phyloP scores from a whole-genome alignment of 2,888 invertebrate species.

The Drosophila sordidula region DNA sequence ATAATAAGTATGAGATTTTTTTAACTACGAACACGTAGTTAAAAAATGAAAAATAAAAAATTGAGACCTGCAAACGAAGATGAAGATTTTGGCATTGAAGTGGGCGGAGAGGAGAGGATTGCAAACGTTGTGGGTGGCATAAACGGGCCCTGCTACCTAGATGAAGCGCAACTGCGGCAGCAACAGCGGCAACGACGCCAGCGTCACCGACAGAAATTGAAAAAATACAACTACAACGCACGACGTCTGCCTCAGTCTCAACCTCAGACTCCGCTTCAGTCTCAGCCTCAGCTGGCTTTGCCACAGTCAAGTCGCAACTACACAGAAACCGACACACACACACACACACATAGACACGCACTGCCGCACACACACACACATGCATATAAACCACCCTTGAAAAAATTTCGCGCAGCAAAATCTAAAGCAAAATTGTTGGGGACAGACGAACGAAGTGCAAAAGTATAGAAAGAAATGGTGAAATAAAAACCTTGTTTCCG shows the following conservation, averaged over 20 bases:
- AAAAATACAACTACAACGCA: conserved; percentile 48
- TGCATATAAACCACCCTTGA: conserved; percentile 82
- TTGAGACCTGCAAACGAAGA: conserved; percentile 64
- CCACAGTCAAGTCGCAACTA: conserved; percentile 43
- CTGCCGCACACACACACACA: conserved; percentile 35
- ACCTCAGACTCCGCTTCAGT: conserved; percentile 8
- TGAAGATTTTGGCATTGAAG: conserved; percentile 40
- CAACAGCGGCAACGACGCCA: conserved; percentile 31
- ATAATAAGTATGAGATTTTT: conserved; percentile 66
- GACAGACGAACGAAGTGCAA: conserved; percentile 40
- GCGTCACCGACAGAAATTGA: conserved; percentile 43
- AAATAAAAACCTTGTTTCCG: conserved; percentile 82
- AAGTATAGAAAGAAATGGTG: conserved; percentile 79
- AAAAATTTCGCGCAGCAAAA: conserved; percentile 79
- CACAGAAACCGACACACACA: conserved; percentile 25
- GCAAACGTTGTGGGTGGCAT: neutral
- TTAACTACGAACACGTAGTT: conserved; percentile 78
- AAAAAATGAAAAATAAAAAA: conserved; percentile 70
- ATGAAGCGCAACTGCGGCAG: conserved; percentile 34
- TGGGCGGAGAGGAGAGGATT: neutral
- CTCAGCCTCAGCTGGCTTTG: conserved; percentile 42
- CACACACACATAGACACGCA: conserved; percentile 47
- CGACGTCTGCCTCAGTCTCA: conserved; percentile 21
- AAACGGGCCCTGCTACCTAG: conserved; percentile 30
- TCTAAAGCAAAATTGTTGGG: conserved; percentile 69